Conservation (phyloP, 2,888 invertebrate species). For the Masnerella sp. region DNA sequence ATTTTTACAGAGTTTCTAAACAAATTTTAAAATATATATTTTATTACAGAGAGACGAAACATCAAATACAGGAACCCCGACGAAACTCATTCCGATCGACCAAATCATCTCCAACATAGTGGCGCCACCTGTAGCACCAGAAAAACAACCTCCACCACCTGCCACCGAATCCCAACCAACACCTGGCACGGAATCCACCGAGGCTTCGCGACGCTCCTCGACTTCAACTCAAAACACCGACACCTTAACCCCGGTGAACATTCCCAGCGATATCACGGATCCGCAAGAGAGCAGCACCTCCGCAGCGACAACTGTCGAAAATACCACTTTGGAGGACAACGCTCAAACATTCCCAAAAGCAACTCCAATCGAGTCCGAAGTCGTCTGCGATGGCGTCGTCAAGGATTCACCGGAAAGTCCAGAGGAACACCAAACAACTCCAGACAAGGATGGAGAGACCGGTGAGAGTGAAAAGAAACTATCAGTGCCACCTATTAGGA, state of each 20-base stretch:
- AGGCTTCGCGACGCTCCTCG: slow-evolving; percentile 74
- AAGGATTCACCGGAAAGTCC: no score
- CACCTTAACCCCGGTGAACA: slow-evolving; percentile 73
- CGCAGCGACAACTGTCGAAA: slow-evolving; percentile 62
- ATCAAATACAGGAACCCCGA: slow-evolving; percentile 74
- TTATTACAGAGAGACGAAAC: slow-evolving; percentile 77
- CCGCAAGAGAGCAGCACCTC: slow-evolving; percentile 68
- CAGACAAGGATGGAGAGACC: slow-evolving; percentile 28
- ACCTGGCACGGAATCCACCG: slow-evolving; percentile 66
- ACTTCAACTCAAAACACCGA: slow-evolving; percentile 76
- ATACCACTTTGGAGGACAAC: slow-evolving; percentile 54
- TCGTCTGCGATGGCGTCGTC: not conserved
- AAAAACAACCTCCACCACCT: slow-evolving; percentile 64
- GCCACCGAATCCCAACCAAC: no score
- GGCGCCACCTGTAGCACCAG: slow-evolving; percentile 61
- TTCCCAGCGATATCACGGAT: slow-evolving; percentile 69
- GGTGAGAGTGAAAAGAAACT: slow-evolving; percentile 57
- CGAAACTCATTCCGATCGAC: slow-evolving; percentile 75
- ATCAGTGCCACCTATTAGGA: slow-evolving; percentile 79
- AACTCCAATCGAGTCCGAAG: not conserved
- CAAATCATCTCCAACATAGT: slow-evolving; percentile 76
- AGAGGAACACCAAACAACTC: slow-evolving; percentile 1
- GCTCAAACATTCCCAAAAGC: slow-evolving; percentile 28
- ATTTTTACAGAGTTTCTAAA: not conserved
- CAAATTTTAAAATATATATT: slow-evolving; percentile 19